A percentile compares a stretch with the other conserved stretches of the same genome.
Conservation (phyloP, 2,113 vertebrate genomes). For the Chamaetylas fuelleborni region DNA sequence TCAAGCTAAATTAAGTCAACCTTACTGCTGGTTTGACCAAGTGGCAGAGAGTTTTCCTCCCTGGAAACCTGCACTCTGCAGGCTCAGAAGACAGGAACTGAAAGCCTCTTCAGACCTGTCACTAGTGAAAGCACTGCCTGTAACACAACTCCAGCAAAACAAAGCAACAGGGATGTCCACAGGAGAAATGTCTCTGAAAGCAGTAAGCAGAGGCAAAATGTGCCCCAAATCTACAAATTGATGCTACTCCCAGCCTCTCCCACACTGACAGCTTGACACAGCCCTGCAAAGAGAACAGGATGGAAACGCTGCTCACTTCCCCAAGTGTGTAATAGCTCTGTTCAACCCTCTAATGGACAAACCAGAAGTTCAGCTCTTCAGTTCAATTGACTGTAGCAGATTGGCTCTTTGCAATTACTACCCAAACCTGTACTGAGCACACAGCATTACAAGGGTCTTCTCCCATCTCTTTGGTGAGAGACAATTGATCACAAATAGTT, state of each 20-base stretch:
- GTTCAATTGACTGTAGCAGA: not conserved
- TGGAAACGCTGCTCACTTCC: not conserved
- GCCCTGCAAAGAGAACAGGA: not conserved
- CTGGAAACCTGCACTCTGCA: not conserved
- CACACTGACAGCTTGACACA: not conserved
- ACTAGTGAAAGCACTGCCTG: not conserved
- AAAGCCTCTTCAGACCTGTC: not conserved
- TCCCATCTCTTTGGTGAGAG: not conserved
- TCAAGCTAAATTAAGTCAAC: not conserved
- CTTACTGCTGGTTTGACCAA: rapidly evolving
- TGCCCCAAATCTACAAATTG: not conserved
- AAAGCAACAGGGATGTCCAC: not conserved
- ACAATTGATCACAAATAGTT: not conserved
- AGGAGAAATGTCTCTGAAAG: not conserved
- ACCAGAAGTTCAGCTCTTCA: not conserved
- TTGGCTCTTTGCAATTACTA: not conserved
- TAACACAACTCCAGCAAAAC: not conserved
- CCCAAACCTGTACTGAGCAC: not conserved
- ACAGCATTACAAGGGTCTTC: not conserved
- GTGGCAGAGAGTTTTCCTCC: not conserved
- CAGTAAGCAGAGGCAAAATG: not conserved
- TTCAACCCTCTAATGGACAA: not conserved
- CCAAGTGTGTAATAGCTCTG: not conserved
- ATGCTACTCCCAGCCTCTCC: not conserved
- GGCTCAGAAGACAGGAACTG: not conserved